Evolutionary conservation across 1,140 invertebrate species (phyloP).

Genomic region (Goniozus legneri): DNA sequence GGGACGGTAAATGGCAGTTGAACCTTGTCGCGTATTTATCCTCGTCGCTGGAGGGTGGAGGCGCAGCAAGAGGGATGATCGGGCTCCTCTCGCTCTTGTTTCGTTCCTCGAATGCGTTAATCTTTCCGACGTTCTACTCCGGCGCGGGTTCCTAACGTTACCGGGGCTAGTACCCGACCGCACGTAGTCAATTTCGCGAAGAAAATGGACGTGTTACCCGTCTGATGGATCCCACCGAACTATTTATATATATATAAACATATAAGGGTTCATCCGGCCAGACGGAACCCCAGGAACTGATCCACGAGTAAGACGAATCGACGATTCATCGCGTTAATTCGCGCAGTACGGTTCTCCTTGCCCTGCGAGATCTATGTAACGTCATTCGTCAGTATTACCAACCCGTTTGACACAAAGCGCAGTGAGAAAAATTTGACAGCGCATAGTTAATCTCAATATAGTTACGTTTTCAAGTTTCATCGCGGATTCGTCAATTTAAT

Average conservation of each 20-base stretch:
- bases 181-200: constrained; percentile 43
- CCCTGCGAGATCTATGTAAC: not conserved
- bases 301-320: not conserved
- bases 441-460: no score
- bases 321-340: not conserved
- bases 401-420: no score
- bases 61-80: constrained; percentile 13
- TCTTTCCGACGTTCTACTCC: constrained; percentile 23
- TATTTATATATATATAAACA: no score
- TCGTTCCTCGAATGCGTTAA: constrained; percentile 25
- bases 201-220: constrained; percentile 24
- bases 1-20: not conserved
- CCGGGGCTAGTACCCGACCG: constrained; percentile 38
- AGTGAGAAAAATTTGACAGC: no score
- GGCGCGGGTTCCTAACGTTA: constrained; percentile 18
- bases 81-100: constrained; percentile 17
- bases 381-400: no score
- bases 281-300: constrained; percentile 3
- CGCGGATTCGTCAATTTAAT: no score
- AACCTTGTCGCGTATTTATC: not conserved
- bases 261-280: constrained; percentile 14
- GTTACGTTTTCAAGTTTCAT: no score
- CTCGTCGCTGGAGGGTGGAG: constrained; percentile 9
- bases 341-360: not conserved
- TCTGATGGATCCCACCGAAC: constrained; percentile 35